Evolutionary conservation across 1,140 invertebrate genomes (phyloP).

Genomic region (Gonatopus flavifemur): DNA sequence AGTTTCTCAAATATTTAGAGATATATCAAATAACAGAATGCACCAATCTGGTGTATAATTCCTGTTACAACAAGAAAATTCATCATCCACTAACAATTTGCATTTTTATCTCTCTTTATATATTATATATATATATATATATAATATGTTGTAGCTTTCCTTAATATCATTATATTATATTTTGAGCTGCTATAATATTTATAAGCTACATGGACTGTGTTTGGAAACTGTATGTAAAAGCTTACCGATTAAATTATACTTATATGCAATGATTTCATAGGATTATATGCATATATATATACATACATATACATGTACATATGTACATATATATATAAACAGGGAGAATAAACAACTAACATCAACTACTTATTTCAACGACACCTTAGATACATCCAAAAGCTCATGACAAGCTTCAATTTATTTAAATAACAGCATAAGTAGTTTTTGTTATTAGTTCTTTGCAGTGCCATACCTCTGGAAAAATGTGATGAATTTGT

Average conservation of each 20-base stretch:
- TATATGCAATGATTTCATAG: too few relatives aligned
- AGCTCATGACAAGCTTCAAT: constrained; percentile 37
- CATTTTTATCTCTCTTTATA: constrained; percentile 1
- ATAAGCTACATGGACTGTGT: constrained; percentile 31
- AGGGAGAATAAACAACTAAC: constrained; percentile 55
- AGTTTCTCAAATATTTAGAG: constrained; percentile 3
- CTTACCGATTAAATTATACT: constrained; percentile 50
- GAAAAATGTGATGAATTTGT: constrained; percentile 21
- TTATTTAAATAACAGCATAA: constrained; percentile 31
- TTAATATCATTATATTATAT: constrained; percentile 16
- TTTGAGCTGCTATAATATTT: constrained; percentile 28
- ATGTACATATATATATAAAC: constrained; percentile 51
- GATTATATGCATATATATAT: too few relatives aligned
- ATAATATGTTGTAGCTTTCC: too few relatives aligned
- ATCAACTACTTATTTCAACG: constrained; percentile 47
- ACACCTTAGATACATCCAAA: constrained; percentile 40
- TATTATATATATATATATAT: constrained; percentile 4
- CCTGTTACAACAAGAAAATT: constrained; percentile 5
- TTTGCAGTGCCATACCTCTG: constrained; percentile 24
- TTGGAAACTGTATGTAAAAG: constrained; percentile 41
- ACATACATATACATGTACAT: too few relatives aligned
- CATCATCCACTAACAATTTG: background rate
- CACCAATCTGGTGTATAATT: constrained; percentile 5
- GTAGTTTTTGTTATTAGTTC: constrained; percentile 23
- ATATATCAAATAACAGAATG: background rate